Base-by-base conservation (phyloP, 92 coral and sea anemone species). In the Zoanthus solanderi region DNA sequence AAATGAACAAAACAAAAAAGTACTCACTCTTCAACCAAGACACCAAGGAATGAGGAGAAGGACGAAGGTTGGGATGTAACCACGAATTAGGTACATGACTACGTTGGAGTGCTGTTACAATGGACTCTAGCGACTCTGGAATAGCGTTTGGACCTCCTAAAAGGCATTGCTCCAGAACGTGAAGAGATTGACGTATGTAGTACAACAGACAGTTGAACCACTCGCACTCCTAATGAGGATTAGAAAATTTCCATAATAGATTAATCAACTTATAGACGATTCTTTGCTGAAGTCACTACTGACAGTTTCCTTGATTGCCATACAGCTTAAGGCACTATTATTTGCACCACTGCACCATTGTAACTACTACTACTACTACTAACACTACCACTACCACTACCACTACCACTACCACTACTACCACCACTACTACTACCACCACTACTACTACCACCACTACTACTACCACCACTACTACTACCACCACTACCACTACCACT, bases 191-290 rank as follows among this genome's bases (percentile, higher is more conserved):
- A 4, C 98, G 99, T 53, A 96, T 90, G 90, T 92, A 90, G 72
- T 88, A 95, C 71, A 96, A 92, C 28, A 95, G 89, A 77, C 94
- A 92, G 89, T 96, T 96, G 50, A 96, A 96, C 99, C 99, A 96
- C 73, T 96, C 96, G 76, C 97, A 95, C 72, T 96, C 99, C 98
- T 96, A 86, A 44, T 79, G 53, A 50, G 57, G 5, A 53, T 44
- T 2, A 47, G 14, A 23, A 45, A 18, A 2, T 8, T 28, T n/a
- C 12, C 0, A 1, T 68, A 68, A 28, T 3, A 6, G 12, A 47
- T 11, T 50, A 50, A 7, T 50, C 42, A 37, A 37, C 42, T 50
- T 50, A 11, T 3, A 7, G 56, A 7, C 56, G 56, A 37, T 11
- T 50, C 56, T 50, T 50, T 50, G 56, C 12, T 50, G 56, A 50